Percentiles rank a stretch among this genome's conserved stretches.
These are phyloP conservation scores for Daphoenositta chrysoptera DNA, from an alignment of 2,113 vertebrate genomes.

Conservation along the genomic window DNA sequence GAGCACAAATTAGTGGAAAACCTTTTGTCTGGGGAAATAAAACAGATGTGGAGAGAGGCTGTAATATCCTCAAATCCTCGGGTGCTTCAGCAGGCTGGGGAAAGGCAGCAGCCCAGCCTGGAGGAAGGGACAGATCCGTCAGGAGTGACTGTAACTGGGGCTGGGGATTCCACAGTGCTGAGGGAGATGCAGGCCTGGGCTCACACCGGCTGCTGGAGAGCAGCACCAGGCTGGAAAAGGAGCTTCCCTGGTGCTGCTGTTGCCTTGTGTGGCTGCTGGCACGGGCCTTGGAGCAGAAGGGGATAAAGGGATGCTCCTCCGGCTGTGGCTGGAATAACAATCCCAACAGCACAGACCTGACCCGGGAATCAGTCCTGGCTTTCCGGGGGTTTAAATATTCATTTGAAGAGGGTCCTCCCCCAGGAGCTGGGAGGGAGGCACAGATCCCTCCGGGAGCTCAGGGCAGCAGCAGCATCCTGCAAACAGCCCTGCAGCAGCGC, in stretches of 20 bases:
- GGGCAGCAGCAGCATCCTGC: not conserved
- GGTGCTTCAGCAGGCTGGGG: not conserved
- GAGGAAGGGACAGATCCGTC: not conserved
- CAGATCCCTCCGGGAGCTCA: not conserved
- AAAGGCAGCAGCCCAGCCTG: not conserved
- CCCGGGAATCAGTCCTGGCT: not conserved
- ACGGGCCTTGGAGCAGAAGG: not conserved
- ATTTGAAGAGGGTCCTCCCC: not conserved
- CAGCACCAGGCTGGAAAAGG: not conserved
- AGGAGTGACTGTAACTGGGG: not conserved
- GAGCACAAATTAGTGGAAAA: not conserved
- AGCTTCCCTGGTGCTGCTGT: not conserved
- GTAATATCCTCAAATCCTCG: not conserved
- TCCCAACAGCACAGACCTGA: accelerated
- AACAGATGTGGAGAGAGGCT: not conserved
- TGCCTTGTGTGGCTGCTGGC: not conserved
- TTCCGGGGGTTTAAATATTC: not conserved
- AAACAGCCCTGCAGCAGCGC: not conserved
- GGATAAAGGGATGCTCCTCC: not conserved
- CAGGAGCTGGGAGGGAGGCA: not conserved
- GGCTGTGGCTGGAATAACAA: not conserved
- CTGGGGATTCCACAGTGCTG: not conserved
- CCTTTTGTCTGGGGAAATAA: not conserved
- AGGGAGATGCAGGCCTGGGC: not conserved
- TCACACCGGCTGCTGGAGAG: not conserved